A percentile compares a stretch with the other conserved stretches of the same genome.
These are phyloP conservation scores for Orthosia incerta DNA, from an alignment of 2,888 invertebrate genomes.

Conservation along the genomic window DNA sequence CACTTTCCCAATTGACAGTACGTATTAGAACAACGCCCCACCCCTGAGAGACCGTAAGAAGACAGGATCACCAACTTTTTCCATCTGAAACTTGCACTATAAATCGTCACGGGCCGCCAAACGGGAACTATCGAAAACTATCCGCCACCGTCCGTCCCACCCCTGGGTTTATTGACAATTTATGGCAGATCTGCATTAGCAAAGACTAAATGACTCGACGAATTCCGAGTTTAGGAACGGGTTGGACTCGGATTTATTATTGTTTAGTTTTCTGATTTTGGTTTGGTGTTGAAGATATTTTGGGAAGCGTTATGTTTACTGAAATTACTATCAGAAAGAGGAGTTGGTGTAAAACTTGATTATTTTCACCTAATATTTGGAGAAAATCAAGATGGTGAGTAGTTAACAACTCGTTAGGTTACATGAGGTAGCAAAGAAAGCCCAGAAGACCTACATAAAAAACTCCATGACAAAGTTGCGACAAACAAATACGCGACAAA, in stretches of 20 bases:
- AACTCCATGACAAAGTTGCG: too few species aligned
- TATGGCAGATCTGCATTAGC: constrained; percentile 87
- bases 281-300: constrained; percentile 12
- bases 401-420: too few species aligned
- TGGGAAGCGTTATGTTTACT: neutral
- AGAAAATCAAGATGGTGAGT: too few species aligned
- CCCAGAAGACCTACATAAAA: too few species aligned
- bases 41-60: constrained; percentile 70
- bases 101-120: constrained; percentile 85
- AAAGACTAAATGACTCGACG: constrained; percentile 78
- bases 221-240: constrained; percentile 69
- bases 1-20: constrained; percentile 73
- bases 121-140: constrained; percentile 74
- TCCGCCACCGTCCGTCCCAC: constrained; percentile 62
- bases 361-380: too few species aligned
- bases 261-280: constrained; percentile 45
- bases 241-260: constrained; percentile 63
- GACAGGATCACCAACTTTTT: constrained; percentile 88
- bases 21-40: constrained; percentile 68
- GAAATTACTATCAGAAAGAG: too few species aligned
- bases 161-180: constrained; percentile 84
- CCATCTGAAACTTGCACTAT: constrained; percentile 89
- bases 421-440: too few species aligned
- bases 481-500: too few species aligned
- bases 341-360: too few species aligned